Percentiles rank a stretch among this genome's conserved stretches.
phyloP scores from a whole-genome alignment of 2,888 invertebrate species.

The Cheilosia vulpina region DNA sequence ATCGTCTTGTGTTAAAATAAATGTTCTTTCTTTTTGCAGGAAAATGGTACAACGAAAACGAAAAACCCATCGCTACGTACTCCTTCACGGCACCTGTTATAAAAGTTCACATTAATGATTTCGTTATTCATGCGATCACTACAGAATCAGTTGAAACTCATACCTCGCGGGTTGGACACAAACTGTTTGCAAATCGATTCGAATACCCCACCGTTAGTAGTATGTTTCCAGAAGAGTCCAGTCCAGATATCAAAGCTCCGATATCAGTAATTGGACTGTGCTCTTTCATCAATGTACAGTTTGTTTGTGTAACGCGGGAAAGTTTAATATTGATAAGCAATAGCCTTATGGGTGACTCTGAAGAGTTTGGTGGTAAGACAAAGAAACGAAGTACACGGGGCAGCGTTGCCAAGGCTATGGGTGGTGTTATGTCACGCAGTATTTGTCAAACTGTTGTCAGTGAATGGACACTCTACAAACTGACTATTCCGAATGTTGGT shows the following conservation, averaged over 20 bases:
- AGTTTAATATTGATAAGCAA: slow-evolving; percentile 81
- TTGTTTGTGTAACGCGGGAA: slow-evolving; percentile 80
- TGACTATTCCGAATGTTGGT: slow-evolving; percentile 87
- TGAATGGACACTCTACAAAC: slow-evolving; percentile 89
- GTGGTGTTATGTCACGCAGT: slow-evolving; percentile 78
- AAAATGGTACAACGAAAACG: slow-evolving; percentile 83
- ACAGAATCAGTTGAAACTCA: slow-evolving; percentile 91
- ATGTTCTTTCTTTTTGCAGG: slow-evolving; percentile 74
- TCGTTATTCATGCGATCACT: slow-evolving; percentile 89
- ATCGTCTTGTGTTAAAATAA: background rate
- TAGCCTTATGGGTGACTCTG: slow-evolving; percentile 76
- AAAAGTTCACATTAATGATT: slow-evolving; percentile 87
- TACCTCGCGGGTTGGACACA: slow-evolving; percentile 87
- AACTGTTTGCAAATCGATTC: slow-evolving; percentile 84
- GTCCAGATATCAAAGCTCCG: slow-evolving; percentile 81
- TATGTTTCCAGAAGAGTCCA: slow-evolving; percentile 81
- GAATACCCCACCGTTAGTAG: slow-evolving; percentile 82
- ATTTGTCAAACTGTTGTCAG: slow-evolving; percentile 79
- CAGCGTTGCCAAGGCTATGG: slow-evolving; percentile 62
- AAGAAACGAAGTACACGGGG: slow-evolving; percentile 74
- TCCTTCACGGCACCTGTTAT: slow-evolving; percentile 89
- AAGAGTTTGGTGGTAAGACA: slow-evolving; percentile 65
- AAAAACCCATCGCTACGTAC: slow-evolving; percentile 87
- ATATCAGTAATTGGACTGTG: slow-evolving; percentile 82
- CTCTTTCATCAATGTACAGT: slow-evolving; percentile 82